phyloP scores from a whole-genome alignment of 2,113 vertebrate genomes.

The Echinops telfairi region DNA sequence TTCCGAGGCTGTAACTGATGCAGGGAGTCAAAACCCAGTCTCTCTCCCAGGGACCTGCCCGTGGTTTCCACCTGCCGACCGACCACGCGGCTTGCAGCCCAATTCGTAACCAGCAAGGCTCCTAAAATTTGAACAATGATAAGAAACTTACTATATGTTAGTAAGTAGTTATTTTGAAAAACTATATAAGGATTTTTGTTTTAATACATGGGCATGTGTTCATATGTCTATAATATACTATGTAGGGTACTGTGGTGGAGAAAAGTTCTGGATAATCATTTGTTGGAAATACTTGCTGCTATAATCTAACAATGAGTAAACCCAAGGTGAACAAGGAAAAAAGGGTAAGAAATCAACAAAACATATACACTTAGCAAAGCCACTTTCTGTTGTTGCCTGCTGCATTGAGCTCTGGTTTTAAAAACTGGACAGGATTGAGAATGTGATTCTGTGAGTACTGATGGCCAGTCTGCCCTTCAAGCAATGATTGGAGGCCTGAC shows the following conservation, averaged over 20 bases:
- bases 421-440: not conserved
- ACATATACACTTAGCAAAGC: not conserved
- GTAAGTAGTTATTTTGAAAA: not conserved
- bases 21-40: no score
- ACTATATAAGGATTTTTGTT: not conserved
- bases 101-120: no score
- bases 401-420: not conserved
- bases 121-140: not conserved
- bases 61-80: no score
- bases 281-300: not conserved
- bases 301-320: slow-evolving; percentile 14
- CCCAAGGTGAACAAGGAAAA: not conserved
- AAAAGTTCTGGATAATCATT: slow-evolving; percentile 6
- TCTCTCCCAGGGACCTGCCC: no score
- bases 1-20: no score
- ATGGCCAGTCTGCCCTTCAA: not conserved
- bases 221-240: not conserved
- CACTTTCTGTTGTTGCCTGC: not conserved
- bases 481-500: not conserved
- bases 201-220: not conserved
- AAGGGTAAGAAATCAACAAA: not conserved
- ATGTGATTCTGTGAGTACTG: not conserved
- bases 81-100: no score
- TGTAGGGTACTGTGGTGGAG: not conserved
- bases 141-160: not conserved